phyloP scores from a whole-genome alignment of 2,797 vertebrate species.

The Myoxocephalus aenaeus region DNA sequence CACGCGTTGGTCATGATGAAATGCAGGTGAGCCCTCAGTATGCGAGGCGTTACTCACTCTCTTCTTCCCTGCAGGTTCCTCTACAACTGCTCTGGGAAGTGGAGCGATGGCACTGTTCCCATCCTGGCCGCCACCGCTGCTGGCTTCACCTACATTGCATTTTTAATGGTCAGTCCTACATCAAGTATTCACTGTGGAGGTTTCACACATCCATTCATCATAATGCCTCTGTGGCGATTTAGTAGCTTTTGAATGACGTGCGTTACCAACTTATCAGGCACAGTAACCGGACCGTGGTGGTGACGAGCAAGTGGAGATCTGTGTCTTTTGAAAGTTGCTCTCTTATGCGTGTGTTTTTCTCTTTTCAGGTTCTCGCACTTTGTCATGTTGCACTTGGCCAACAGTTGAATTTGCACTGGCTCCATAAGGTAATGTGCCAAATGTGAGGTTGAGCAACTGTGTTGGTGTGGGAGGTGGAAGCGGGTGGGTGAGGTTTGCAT shows the following conservation, averaged over 20 bases:
- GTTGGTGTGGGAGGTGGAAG: slow-evolving; percentile 1
- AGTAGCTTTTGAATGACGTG: not conserved
- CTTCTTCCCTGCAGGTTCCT: slow-evolving; percentile 87
- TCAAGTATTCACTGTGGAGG: not conserved
- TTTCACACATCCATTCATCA: not conserved
- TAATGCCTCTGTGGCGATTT: not conserved
- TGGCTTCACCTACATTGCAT: slow-evolving; percentile 92
- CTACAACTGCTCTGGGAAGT: slow-evolving; percentile 93
- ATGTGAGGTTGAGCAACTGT: slow-evolving; percentile 12
- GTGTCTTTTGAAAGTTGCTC: slow-evolving; percentile 11
- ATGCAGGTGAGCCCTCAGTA: slow-evolving; percentile 1
- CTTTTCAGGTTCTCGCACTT: slow-evolving; percentile 84
- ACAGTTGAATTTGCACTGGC: slow-evolving; percentile 88
- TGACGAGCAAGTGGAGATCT: slow-evolving; percentile 20
- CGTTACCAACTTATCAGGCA: not conserved
- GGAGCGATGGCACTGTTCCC: slow-evolving; percentile 97
- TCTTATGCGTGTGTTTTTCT: slow-evolving; percentile 2
- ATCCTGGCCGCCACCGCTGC: slow-evolving; percentile 93
- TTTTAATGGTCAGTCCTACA: slow-evolving; percentile 88
- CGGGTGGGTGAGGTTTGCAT: slow-evolving; percentile 1
- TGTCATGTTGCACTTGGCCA: slow-evolving; percentile 86
- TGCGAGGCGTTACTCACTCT: not conserved
- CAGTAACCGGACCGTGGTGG: not conserved
- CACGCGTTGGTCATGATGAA: not conserved
- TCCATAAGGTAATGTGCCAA: slow-evolving; percentile 83